Conservation (phyloP, 2,113 vertebrate genomes). For the Potamarius usumacintae region DNA sequence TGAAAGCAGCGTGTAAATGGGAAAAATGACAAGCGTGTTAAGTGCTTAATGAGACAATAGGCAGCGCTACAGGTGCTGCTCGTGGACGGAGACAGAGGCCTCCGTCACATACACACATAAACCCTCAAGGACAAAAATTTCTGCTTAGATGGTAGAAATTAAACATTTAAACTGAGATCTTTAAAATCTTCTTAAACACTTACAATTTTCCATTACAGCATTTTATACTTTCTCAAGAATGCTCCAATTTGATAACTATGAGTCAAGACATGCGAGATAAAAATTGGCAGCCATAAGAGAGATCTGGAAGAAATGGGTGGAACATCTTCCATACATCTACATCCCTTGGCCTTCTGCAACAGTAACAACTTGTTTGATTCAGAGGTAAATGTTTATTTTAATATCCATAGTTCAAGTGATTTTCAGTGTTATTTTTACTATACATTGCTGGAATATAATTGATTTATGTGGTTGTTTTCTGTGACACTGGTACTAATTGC, state of each 20-base stretch:
- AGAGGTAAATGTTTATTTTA: constrained; percentile 19
- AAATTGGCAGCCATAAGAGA: constrained; percentile 16
- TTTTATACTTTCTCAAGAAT: too few relatives aligned
- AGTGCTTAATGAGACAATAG: too few relatives aligned
- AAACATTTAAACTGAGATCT: too few relatives aligned
- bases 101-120: too few relatives aligned
- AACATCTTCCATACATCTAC: constrained; percentile 17
- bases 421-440: background rate
- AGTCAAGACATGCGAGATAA: background rate
- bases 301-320: constrained; percentile 22
- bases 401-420: background rate
- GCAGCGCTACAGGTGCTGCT: too few relatives aligned
- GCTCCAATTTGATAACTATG: constrained; percentile 3
- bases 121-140: too few relatives aligned
- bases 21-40: too few relatives aligned
- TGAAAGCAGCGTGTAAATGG: too few relatives aligned
- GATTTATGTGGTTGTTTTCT: constrained; percentile 1
- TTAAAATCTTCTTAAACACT: too few relatives aligned
- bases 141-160: too few relatives aligned
- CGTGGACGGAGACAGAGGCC: too few relatives aligned
- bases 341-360: background rate
- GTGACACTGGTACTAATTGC: background rate
- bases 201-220: too few relatives aligned
- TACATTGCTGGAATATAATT: background rate
- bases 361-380: constrained; percentile 30